Percentiles rank a stretch among this genome's conserved stretches.
Evolutionary conservation across 2,113 vertebrate species (phyloP).

Genomic region (Gopherus flavomarginatus): DNA sequence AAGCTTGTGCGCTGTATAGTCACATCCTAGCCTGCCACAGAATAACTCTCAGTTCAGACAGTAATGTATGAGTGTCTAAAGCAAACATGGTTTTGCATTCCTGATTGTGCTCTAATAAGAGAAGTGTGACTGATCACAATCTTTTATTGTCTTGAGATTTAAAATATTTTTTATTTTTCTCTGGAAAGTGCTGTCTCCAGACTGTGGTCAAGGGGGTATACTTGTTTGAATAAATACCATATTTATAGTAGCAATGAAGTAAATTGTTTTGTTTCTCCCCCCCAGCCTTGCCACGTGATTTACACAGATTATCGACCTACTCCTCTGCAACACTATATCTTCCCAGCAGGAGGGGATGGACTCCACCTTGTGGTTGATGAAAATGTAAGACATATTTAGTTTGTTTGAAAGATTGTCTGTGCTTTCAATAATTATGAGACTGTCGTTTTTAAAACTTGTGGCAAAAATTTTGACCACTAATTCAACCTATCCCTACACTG

Average conservation of each 20-base stretch:
- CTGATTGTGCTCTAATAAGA: background rate
- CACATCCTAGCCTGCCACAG: too few relatives aligned
- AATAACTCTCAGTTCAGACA: background rate
- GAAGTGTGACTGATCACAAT: background rate
- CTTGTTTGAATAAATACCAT: background rate
- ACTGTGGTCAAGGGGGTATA: background rate
- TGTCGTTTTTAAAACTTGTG: background rate
- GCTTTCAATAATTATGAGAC: fast-evolving
- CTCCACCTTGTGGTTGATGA: conserved; percentile 98
- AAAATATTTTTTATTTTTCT: background rate
- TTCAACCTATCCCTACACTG: background rate
- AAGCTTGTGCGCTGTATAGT: background rate
- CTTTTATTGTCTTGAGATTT: background rate
- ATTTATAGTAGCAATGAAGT: background rate
- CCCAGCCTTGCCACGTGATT: conserved; percentile 95
- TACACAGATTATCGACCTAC: conserved; percentile 98
- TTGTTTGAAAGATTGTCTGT: background rate
- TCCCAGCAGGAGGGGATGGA: conserved; percentile 97
- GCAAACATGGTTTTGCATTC: background rate
- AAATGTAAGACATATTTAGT: conserved; percentile 85
- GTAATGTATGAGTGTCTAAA: background rate
- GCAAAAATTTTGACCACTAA: background rate
- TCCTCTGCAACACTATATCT: conserved; percentile 97
- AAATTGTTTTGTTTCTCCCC: background rate
- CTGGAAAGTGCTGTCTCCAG: background rate